A percentile compares a stretch with the other conserved stretches of the same genome.
Conservation (phyloP, 1,140 invertebrate genomes). For the Nephila pilipes region DNA sequence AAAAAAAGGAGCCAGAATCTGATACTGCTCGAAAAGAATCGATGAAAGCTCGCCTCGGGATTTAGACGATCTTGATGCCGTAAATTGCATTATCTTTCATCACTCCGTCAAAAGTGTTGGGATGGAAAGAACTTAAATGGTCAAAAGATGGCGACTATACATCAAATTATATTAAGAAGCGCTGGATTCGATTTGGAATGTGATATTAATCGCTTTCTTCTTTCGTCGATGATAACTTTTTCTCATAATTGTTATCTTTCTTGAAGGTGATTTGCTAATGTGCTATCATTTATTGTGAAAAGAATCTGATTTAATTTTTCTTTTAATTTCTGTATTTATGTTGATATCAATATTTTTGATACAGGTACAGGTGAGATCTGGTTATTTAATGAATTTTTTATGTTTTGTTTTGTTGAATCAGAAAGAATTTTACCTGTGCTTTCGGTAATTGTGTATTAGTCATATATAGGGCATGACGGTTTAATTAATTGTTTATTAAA, state of each 20-base stretch:
- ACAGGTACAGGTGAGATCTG: too few relatives aligned
- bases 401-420: too few relatives aligned
- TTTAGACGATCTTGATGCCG: neutral
- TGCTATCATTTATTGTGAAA: neutral
- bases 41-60: neutral
- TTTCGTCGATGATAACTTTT: neutral
- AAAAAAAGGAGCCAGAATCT: neutral
- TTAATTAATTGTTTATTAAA: too few relatives aligned
- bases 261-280: neutral
- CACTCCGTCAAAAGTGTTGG: neutral
- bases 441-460: too few relatives aligned
- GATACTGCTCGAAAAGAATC: neutral
- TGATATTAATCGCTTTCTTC: neutral
- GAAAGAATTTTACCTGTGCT: too few relatives aligned
- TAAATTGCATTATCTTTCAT: conserved; percentile 19
- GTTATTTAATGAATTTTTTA: too few relatives aligned
- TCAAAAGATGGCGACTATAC: neutral
- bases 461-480: too few relatives aligned
- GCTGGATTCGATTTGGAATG: neutral
- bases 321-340: too few relatives aligned
- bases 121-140: neutral
- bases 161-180: conserved; percentile 8
- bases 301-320: neutral
- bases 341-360: too few relatives aligned
- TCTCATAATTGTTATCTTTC: neutral